Conservation (phyloP, 2,888 invertebrate species). For the Megaustenia siamemsis region DNA sequence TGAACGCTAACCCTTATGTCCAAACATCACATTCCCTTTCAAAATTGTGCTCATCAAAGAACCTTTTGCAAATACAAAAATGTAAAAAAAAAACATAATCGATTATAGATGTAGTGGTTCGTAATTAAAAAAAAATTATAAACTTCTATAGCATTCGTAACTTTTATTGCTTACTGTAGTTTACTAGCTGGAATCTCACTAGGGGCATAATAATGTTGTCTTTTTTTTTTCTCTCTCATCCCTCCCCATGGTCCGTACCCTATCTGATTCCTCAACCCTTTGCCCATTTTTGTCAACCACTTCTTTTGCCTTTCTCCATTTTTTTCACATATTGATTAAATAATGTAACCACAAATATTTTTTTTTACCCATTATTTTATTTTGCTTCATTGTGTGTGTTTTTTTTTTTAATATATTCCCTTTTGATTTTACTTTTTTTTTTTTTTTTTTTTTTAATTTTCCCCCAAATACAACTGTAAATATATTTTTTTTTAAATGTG, state of each 20-base stretch:
- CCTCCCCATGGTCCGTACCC: background rate
- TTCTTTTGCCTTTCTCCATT: background rate
- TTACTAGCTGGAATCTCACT: constrained; percentile 39
- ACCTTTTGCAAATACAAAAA: background rate
- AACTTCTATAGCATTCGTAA: background rate
- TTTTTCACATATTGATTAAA: background rate
- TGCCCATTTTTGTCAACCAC: background rate
- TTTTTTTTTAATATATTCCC: constrained; percentile 16
- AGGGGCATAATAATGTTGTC: constrained; percentile 53
- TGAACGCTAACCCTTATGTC: background rate
- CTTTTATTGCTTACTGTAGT: constrained; percentile 2
- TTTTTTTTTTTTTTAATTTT: background rate
- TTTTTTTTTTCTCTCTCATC: constrained; percentile 29
- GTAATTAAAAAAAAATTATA: background rate
- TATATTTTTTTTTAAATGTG: too few relatives aligned
- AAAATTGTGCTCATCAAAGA: background rate
- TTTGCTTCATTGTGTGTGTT: background rate
- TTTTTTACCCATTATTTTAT: constrained; percentile 11
- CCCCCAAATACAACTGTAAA: background rate
- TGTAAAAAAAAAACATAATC: background rate
- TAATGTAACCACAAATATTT: too few relatives aligned
- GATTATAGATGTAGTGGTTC: background rate
- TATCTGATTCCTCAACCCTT: background rate
- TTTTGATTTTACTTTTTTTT: constrained; percentile 2
- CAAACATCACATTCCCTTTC: background rate